Evolutionary conservation across 2,113 vertebrate genomes (phyloP), one percentile per base, ranked within the genome.

Genomic region (Probosciger aterrimus): DNA sequence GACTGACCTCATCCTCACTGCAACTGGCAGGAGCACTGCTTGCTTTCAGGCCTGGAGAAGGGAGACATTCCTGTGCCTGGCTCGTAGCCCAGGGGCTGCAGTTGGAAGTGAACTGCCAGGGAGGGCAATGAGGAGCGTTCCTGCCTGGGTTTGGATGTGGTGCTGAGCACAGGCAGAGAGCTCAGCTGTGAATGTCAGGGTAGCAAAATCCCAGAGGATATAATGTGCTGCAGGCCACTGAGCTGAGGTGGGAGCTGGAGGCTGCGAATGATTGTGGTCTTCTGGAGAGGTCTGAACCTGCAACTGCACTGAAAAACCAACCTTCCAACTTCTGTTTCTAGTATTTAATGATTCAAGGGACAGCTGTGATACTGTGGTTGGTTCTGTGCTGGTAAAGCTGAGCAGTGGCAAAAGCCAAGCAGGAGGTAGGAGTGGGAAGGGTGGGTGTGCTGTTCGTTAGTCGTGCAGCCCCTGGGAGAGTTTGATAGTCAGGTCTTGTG

Each of bases 1-100:
- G 81, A 17, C 57, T 94, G 91, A 88, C 44, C 73, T 86, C 76
- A 93, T 96, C 86, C 71, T 63, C 3, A 2, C 69, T 92, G 89
- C 41, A 35, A 46, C 46, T 57, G 82, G 44, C 33, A 35, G 35
- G 60, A 41, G 50, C 1, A 6, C 88, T 81, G 76, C 82, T 65
- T 63, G 82, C 80, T 86, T 46, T 27, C 55, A 9, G 91, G 73
- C 35, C 57, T 3, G 6, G 82, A 33, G 68, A 74, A 74, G 71
- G 79, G 53, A 92, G 88, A 7, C 64, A 31, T 76, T 85, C 68
- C 57, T 64, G 31, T 28, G 18, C 37, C 73, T 88, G 85, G 82
- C 87, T 94, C 4, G 1, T 0, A 7, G 90, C 73, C 79, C 6
- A 0, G 76, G 90, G 77, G 44, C 85, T 96, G 79, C 59, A 78